Evolutionary conservation across 1,140 invertebrate genomes (phyloP), one percentile per base, ranked within the genome.

Genomic region (Tetramorium alpestre): DNA sequence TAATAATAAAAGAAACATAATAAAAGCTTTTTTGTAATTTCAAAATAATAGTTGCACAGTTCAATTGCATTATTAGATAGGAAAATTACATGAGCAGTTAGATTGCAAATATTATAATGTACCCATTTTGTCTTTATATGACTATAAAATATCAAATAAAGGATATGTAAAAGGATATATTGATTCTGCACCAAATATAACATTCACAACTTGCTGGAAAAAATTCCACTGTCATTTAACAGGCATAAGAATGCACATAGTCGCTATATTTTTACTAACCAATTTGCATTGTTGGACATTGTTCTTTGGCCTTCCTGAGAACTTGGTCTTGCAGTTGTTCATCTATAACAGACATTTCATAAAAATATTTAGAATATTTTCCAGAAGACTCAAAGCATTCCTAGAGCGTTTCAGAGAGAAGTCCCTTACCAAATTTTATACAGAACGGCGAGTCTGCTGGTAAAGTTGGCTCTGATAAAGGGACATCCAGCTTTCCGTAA

Each of bases 101-200:
- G 16, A 70, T 88, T 62, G 8, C 67, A 65, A 65, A 76, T 41
- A 22, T 56, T 41, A 56, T 5, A 80, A 25, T 28, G 13, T 51
- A 22, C 7, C 4, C 22, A 18, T 47, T 81, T 72, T 72, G 76
- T 73, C 65, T 51, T 69, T 78, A 69, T 80, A 11, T 72, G 54
- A 88, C 47, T 47, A 38, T 38, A 47, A 67, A 60, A 76, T 81
- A 76, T 65, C 88, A 90, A 77, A 85, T 85, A 95, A 94, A 94
- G 92, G 91, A 95, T 93, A 95, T 94, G 65, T 92, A 91, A 95
- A 95, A 95, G 94, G 94, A 94, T 95, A 94, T 94, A 91, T 90
- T 84, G 88, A 89, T 89, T 91, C 92, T 92, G 90, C 92, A 92
- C 78, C 93, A 93, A 90, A 86, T 90, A 93, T 91, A 88, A 93